These are phyloP conservation scores for Drepana falcataria DNA, from an alignment of 2,888 invertebrate genomes.

Conservation along the genomic window DNA sequence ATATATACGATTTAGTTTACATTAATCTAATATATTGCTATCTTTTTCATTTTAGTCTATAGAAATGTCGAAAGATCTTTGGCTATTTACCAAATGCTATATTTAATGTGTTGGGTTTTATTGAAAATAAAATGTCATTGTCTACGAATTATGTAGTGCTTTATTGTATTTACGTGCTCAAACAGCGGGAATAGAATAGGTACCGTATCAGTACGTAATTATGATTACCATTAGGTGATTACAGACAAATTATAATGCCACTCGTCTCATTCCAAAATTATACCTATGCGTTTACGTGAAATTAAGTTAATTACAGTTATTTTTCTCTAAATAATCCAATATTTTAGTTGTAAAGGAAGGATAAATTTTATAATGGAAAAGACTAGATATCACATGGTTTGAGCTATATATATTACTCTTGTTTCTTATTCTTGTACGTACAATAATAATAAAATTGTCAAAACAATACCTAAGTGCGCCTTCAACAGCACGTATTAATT, in stretches of 20 bases:
- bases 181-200: slow-evolving; percentile 12
- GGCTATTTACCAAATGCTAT: slow-evolving; percentile 47
- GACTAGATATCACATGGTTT: slow-evolving; percentile 78
- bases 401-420: slow-evolving; percentile 64
- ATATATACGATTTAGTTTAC: slow-evolving; percentile 72
- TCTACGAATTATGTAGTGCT: not conserved
- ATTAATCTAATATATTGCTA: slow-evolving; percentile 78
- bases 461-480: slow-evolving; percentile 37
- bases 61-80: slow-evolving; percentile 66
- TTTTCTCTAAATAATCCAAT: slow-evolving; percentile 7
- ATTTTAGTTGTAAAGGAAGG: slow-evolving; percentile 33
- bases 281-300: not conserved
- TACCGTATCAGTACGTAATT: slow-evolving; percentile 7
- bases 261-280: not conserved
- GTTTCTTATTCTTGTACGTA: slow-evolving; percentile 44
- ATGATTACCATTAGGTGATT: slow-evolving; percentile 3
- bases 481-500: slow-evolving; percentile 33
- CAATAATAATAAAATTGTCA: slow-evolving; percentile 38
- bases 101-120: slow-evolving; percentile 29
- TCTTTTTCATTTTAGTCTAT: slow-evolving; percentile 77
- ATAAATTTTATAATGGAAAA: slow-evolving; percentile 56
- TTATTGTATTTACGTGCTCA: slow-evolving; percentile 14
- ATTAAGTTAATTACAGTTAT: not conserved
- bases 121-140: slow-evolving; percentile 15
- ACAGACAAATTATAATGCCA: slow-evolving; percentile 9